Evolutionary conservation across 2,797 vertebrate genomes (phyloP).

Genomic region (Pangasius krempfi): DNA sequence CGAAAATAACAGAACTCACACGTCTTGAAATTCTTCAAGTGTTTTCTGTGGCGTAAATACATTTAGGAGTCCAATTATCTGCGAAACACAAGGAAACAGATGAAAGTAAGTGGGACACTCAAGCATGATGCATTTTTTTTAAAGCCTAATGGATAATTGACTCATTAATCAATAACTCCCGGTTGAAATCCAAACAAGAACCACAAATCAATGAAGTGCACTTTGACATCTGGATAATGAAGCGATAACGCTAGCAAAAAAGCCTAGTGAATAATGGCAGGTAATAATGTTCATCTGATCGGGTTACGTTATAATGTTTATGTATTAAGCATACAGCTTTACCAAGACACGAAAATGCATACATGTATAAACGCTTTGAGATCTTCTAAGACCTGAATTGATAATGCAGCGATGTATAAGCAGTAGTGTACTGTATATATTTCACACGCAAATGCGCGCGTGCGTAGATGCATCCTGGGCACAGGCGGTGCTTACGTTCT

Average conservation of each 20-base stretch:
- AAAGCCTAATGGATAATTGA: neutral
- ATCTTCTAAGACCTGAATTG: neutral
- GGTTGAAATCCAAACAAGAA: neutral
- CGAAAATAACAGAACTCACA: conserved; percentile 81
- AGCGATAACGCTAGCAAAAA: neutral
- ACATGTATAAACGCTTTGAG: neutral
- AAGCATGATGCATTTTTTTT: neutral
- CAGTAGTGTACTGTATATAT: neutral
- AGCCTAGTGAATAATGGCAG: too few species aligned
- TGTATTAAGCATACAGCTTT: neutral
- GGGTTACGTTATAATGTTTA: neutral
- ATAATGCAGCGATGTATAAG: neutral
- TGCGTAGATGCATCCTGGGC: neutral
- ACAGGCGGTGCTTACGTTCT: conserved; percentile 86
- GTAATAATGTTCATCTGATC: neutral
- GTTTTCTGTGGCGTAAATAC: conserved; percentile 98
- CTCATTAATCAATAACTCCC: neutral
- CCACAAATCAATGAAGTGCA: neutral
- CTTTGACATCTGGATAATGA: neutral
- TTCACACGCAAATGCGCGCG: neutral
- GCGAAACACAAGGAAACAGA: conserved; percentile 51
- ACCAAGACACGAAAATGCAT: neutral
- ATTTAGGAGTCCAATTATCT: conserved; percentile 97
- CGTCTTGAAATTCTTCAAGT: conserved; percentile 97
- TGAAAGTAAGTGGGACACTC: too few species aligned